Conservation (phyloP, 1,140 invertebrate genomes). For the Callitettix versicolor region DNA sequence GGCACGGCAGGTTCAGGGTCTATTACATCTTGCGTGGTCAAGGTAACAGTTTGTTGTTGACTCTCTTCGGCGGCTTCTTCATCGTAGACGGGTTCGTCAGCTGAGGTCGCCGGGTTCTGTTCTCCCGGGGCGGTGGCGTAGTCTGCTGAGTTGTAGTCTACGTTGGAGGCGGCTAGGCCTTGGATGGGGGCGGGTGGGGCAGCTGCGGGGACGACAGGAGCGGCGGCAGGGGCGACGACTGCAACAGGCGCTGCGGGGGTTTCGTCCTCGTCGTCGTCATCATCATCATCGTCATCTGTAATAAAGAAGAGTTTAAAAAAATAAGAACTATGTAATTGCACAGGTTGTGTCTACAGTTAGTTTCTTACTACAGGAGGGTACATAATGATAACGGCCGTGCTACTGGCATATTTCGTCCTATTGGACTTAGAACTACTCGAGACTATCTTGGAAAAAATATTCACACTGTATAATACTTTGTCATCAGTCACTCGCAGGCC, state of each 20-base stretch:
- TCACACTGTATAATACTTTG: too few species aligned
- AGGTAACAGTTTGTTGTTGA: constrained; percentile 33
- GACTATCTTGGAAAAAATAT: too few species aligned
- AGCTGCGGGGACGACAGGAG: constrained; percentile 2
- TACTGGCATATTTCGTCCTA: too few species aligned
- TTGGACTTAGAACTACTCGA: too few species aligned
- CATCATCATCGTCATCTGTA: constrained; percentile 38
- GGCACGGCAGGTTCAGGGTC: constrained; percentile 26
- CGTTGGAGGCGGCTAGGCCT: constrained; percentile 15
- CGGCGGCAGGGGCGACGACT: constrained; percentile 22
- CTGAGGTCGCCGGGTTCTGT: too few species aligned
- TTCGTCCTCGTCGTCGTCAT: constrained; percentile 35
- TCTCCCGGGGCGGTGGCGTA: constrained; percentile 32
- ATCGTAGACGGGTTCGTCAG: constrained; percentile 30
- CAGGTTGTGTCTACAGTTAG: too few species aligned
- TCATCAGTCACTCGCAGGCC: too few species aligned
- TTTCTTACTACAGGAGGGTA: too few species aligned
- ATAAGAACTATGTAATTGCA: too few species aligned
- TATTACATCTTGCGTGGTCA: constrained; percentile 30
- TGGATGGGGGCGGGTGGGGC: constrained; percentile 22
- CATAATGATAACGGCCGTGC: too few species aligned
- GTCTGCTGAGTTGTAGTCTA: constrained; percentile 35
- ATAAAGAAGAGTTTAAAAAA: too few species aligned
- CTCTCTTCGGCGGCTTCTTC: constrained; percentile 24
- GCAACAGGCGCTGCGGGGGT: constrained; percentile 17